These are phyloP conservation scores for Psophia crepitans DNA, from an alignment of 2,113 vertebrate species.

Conservation along the genomic window DNA sequence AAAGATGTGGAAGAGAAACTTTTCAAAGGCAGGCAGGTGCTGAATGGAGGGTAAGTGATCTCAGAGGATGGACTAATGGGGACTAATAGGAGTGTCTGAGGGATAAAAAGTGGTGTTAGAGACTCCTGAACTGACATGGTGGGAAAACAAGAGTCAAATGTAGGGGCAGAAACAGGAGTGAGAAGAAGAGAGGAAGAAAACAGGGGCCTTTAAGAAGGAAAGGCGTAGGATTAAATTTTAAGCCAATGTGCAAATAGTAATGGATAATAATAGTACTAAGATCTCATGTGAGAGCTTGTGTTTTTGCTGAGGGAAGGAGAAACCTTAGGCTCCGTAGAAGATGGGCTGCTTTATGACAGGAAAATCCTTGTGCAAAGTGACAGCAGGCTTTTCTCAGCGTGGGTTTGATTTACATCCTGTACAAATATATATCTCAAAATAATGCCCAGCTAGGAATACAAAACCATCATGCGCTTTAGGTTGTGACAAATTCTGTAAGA, in stretches of 20 bases:
- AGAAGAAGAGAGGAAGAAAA: not conserved
- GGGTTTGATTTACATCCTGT: not conserved
- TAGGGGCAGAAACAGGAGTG: not conserved
- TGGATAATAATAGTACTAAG: not conserved
- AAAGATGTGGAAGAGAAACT: not conserved
- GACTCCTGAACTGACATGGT: not conserved
- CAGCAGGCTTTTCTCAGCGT: not conserved
- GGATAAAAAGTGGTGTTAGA: not conserved
- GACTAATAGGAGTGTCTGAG: rapidly evolving
- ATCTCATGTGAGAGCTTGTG: not conserved
- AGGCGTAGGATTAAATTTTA: not conserved
- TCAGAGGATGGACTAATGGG: not conserved
- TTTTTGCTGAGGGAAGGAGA: not conserved
- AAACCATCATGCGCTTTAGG: not conserved
- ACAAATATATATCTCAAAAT: not conserved
- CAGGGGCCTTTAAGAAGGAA: not conserved
- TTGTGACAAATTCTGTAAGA: not conserved
- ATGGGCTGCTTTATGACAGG: not conserved
- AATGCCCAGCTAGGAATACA: not conserved
- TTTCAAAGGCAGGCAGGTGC: not conserved
- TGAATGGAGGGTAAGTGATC: not conserved
- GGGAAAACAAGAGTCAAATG: not conserved
- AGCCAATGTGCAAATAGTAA: not conserved
- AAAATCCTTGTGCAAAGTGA: not conserved
- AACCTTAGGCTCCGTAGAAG: not conserved